Conservation (phyloP, 2,797 vertebrate genomes). For the Gobio occitaniae region DNA sequence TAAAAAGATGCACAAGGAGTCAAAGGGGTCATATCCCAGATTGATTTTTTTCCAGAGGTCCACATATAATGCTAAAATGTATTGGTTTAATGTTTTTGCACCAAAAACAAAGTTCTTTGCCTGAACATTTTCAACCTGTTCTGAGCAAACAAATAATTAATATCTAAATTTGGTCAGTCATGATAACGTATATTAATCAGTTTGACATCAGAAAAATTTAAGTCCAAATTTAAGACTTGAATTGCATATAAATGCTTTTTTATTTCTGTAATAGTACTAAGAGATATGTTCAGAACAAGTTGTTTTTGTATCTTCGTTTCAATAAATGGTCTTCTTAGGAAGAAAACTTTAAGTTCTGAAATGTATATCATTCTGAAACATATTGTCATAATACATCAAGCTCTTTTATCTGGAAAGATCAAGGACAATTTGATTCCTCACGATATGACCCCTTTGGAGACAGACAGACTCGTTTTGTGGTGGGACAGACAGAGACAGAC, state of each 20-base stretch:
- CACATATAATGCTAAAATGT: not conserved
- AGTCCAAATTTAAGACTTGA: not conserved
- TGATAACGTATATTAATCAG: not conserved
- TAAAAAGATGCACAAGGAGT: not conserved
- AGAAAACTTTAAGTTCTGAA: not conserved
- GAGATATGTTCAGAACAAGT: not conserved
- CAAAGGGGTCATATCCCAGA: not conserved
- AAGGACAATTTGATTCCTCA: not conserved
- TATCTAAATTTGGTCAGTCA: not conserved
- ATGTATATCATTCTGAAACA: not conserved
- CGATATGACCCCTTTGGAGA: conserved; percentile 23
- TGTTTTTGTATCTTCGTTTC: not conserved
- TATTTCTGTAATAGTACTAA: no score
- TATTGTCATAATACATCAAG: not conserved
- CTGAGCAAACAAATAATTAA: not conserved
- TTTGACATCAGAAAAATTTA: not conserved
- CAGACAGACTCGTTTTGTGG: not conserved
- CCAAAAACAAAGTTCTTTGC: not conserved
- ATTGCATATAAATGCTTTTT: not conserved
- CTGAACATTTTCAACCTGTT: not conserved
- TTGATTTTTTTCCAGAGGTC: not conserved
- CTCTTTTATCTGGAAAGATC: not conserved
- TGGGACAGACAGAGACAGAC: conserved; percentile 20
- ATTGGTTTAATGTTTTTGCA: not conserved
- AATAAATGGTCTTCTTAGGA: not conserved